phyloP scores from a whole-genome alignment of 1,140 invertebrate genomes.

The Solenopsis invicta region DNA sequence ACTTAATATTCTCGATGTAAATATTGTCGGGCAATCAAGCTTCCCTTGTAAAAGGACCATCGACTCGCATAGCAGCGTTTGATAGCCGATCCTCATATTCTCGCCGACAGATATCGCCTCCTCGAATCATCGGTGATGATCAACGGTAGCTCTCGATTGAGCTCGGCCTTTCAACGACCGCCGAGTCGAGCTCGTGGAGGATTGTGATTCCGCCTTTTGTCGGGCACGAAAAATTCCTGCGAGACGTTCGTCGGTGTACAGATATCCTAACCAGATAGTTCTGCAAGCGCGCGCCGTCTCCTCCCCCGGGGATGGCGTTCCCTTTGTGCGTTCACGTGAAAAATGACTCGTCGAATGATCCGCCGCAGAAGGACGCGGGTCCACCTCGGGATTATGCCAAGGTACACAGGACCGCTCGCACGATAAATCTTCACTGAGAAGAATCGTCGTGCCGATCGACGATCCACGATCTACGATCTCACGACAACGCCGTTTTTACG shows the following conservation, averaged over 20 bases:
- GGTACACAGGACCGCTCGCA: slow-evolving; percentile 51
- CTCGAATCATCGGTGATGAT: slow-evolving; percentile 46
- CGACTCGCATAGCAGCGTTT: slow-evolving; percentile 5
- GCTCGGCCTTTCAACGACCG: slow-evolving; percentile 48
- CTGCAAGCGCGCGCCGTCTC: slow-evolving; percentile 55
- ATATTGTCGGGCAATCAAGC: slow-evolving; percentile 11
- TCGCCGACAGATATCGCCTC: slow-evolving; percentile 9
- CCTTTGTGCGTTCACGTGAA: slow-evolving; percentile 76
- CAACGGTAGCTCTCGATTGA: slow-evolving; percentile 44
- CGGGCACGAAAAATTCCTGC: slow-evolving; percentile 60
- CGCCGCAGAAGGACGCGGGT: slow-evolving; percentile 53
- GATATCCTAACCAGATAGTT: slow-evolving; percentile 69
- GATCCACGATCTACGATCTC: slow-evolving; percentile 51
- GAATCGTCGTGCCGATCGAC: slow-evolving; percentile 25
- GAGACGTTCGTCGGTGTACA: slow-evolving; percentile 56
- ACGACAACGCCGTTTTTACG: slow-evolving; percentile 57
- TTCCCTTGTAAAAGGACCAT: background rate
- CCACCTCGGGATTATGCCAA: slow-evolving; percentile 62
- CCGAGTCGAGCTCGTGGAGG: slow-evolving; percentile 1
- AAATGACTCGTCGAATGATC: slow-evolving; percentile 76
- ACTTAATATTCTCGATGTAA: background rate
- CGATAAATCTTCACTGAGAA: slow-evolving; percentile 70
- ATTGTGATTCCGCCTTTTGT: slow-evolving; percentile 52
- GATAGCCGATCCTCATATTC: slow-evolving; percentile 4
- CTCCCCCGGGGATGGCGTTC: slow-evolving; percentile 37